Percentiles rank a stretch among this genome's conserved stretches.
These are phyloP conservation scores for Crotalus helleri DNA, from an alignment of 2,113 vertebrate species.

Conservation along the genomic window DNA sequence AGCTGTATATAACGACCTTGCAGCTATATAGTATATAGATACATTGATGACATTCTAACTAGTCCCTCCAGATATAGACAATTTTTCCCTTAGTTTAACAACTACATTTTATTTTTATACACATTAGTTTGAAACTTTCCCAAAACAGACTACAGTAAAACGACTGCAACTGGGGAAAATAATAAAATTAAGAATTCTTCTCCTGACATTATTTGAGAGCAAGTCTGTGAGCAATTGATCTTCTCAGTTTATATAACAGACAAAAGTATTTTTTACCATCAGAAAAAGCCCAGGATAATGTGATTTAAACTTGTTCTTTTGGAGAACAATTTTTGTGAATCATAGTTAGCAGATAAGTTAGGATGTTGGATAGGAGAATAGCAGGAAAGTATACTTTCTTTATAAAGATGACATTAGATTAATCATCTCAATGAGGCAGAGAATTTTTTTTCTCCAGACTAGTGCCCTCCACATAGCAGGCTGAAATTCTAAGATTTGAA, in stretches of 20 bases:
- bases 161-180: neutral
- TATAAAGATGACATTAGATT: constrained; percentile 5
- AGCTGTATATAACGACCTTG: no score
- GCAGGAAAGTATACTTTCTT: constrained; percentile 16
- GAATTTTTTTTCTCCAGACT: neutral
- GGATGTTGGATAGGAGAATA: constrained; percentile 26
- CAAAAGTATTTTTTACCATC: neutral
- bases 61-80: neutral
- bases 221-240: neutral
- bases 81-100: neutral
- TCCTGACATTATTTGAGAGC: neutral
- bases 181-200: constrained; percentile 4
- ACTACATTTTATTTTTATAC: neutral
- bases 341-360: constrained; percentile 1
- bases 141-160: neutral
- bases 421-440: constrained; percentile 30
- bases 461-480: neutral
- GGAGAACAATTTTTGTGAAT: constrained; percentile 9
- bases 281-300: neutral
- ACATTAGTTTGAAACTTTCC: neutral
- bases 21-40: neutral
- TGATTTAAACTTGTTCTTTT: constrained; percentile 1
- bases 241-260: neutral
- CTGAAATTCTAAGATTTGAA: neutral
- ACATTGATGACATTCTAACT: neutral